Conservation (phyloP, 2,888 invertebrate species). For the Brachycybe producta region DNA sequence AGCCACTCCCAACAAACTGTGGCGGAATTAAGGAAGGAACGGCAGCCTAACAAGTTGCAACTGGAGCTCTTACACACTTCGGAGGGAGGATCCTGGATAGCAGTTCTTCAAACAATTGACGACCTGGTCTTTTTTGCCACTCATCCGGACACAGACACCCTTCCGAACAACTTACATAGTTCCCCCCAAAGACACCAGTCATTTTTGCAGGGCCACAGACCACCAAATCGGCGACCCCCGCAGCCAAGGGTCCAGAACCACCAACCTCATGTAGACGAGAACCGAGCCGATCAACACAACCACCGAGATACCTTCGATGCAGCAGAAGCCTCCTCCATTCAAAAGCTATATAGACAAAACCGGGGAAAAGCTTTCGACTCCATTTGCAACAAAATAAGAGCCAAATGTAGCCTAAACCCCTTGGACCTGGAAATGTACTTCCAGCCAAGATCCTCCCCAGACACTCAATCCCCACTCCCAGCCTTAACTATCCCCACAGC, state of each 20-base stretch:
- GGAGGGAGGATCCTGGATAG: no score
- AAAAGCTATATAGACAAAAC: not conserved
- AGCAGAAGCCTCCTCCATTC: not conserved
- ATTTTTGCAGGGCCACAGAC: not conserved
- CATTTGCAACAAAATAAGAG: not conserved
- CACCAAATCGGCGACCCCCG: not conserved
- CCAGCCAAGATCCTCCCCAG: not conserved
- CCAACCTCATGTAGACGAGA: not conserved
- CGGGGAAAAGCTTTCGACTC: not conserved
- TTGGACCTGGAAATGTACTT: no score
- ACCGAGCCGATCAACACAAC: not conserved
- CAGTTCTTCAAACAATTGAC: no score
- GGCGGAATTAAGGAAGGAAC: no score
- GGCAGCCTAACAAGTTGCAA: no score
- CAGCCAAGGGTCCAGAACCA: not conserved
- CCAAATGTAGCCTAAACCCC: not conserved
- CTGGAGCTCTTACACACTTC: no score
- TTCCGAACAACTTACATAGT: not conserved
- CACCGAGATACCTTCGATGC: not conserved
- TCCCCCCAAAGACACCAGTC: not conserved
- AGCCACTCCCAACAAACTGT: no score
- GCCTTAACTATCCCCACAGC: not conserved
- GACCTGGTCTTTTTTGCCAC: no score
- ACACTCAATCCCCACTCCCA: not conserved
- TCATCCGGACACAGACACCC: no score